These are phyloP conservation scores for Apistogramma diplotaenia DNA, from an alignment of 2,113 vertebrate species.

Conservation along the genomic window DNA sequence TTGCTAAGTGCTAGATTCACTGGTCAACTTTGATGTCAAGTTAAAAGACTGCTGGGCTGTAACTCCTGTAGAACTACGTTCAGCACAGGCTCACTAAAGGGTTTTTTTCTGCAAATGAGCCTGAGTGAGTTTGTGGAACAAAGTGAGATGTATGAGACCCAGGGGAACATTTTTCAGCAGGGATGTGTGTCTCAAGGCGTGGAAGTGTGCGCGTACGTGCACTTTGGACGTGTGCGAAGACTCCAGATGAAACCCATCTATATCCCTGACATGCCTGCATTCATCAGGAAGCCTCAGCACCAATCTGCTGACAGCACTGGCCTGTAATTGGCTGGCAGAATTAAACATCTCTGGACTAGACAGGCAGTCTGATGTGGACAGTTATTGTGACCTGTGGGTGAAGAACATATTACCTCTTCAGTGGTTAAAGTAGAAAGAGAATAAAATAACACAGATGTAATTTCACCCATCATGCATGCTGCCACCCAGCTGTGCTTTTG, in stretches of 20 bases:
- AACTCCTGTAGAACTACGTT: constrained; percentile 43
- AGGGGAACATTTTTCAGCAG: constrained; percentile 53
- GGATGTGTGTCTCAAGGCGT: neutral
- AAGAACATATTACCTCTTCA: neutral
- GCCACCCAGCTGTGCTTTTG: constrained; percentile 23
- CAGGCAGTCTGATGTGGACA: neutral
- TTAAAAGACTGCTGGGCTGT: constrained; percentile 14
- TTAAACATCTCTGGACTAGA: constrained; percentile 32
- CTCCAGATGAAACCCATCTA: constrained; percentile 61
- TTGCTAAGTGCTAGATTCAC: constrained; percentile 17
- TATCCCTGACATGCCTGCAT: constrained; percentile 43
- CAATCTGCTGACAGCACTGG: constrained; percentile 55
- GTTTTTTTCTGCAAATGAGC: constrained; percentile 48
- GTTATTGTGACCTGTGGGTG: neutral
- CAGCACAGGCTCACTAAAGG: constrained; percentile 52
- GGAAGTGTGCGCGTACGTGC: constrained; percentile 6
- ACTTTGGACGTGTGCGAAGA: constrained; percentile 30
- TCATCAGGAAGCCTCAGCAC: constrained; percentile 44
- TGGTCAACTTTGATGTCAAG: constrained; percentile 37
- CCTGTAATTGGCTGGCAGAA: constrained; percentile 48
- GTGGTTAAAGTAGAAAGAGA: neutral
- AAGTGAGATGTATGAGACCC: constrained; percentile 74
- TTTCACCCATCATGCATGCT: neutral
- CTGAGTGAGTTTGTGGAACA: constrained; percentile 60
- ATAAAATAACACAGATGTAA: neutral